Evolutionary conservation across 2,797 vertebrate genomes (phyloP).

Genomic region (Danionella dracula): DNA sequence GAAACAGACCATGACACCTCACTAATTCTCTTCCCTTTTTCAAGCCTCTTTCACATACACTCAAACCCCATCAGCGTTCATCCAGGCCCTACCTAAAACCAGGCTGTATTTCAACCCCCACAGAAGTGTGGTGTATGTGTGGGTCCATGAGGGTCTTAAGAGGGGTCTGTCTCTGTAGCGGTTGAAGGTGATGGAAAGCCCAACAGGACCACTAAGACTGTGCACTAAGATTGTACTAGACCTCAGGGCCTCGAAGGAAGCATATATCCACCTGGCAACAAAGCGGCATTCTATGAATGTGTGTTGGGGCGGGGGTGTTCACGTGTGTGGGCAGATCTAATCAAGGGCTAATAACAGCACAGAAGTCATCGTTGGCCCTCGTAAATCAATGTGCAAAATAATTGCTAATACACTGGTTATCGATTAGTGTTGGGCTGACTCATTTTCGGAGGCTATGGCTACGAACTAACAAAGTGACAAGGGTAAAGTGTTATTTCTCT

Average conservation of each 20-base stretch:
- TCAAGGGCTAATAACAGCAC: conserved; percentile 95
- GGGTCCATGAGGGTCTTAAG: conserved; percentile 34
- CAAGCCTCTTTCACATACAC: conserved; percentile 27
- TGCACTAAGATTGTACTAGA: conserved; percentile 87
- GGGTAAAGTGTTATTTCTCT: conserved; percentile 99
- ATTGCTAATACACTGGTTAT: conserved; percentile 99
- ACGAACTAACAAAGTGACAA: conserved; percentile 97
- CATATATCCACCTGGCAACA: conserved; percentile 55
- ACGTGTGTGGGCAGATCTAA: conserved; percentile 85
- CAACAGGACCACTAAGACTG: conserved; percentile 57
- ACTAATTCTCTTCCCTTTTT: conserved; percentile 32
- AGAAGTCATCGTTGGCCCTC: conserved; percentile 85
- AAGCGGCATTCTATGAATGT: conserved; percentile 48
- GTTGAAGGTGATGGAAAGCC: conserved; percentile 46
- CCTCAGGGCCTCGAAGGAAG: conserved; percentile 65
- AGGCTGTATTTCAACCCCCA: conserved; percentile 41
- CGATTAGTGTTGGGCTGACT: conserved; percentile 90
- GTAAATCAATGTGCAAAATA: conserved; percentile 99
- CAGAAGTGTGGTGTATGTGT: conserved; percentile 40
- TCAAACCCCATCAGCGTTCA: conserved; percentile 36
- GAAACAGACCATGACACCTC: conserved; percentile 12
- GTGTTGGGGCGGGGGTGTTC: conserved; percentile 44
- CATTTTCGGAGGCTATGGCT: conserved; percentile 89
- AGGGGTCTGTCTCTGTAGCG: conserved; percentile 43
- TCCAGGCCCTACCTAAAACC: conserved; percentile 30